Percentiles rank a stretch among this genome's conserved stretches.
Evolutionary conservation across 2,888 invertebrate species (phyloP).

Genomic region (Stramonita haemastoma): DNA sequence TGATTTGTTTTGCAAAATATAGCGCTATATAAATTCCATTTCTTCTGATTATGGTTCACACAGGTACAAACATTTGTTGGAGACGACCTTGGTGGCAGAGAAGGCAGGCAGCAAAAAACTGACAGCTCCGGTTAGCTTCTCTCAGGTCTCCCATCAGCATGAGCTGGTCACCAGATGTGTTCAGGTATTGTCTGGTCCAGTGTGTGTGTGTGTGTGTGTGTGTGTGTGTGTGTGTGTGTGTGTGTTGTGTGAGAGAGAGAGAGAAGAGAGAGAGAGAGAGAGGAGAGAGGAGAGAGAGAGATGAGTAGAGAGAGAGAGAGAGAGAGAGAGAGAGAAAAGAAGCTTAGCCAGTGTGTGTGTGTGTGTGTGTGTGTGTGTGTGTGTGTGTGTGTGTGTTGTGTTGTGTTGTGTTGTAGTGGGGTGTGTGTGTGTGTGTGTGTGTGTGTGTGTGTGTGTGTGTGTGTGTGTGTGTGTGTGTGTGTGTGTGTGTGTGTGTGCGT

Average conservation of each 20-base stretch:
- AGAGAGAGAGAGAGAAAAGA: too few relatives aligned
- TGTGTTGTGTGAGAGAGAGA: too few relatives aligned
- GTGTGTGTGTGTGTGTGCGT: too few relatives aligned
- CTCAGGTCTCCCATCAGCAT: constrained; percentile 46
- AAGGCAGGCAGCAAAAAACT: constrained; percentile 7
- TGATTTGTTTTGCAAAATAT: too few relatives aligned
- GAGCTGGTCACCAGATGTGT: constrained; percentile 49
- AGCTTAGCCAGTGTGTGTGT: neutral
- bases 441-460: neutral
- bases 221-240: too few relatives aligned
- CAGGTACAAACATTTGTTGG: constrained; percentile 42
- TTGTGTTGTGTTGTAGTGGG: neutral
- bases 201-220: neutral
- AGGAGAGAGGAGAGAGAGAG: too few relatives aligned
- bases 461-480: neutral
- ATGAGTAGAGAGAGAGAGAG: too few relatives aligned
- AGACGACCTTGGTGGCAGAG: constrained; percentile 39
- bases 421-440: neutral
- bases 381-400: too few relatives aligned
- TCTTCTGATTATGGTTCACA: too few relatives aligned
- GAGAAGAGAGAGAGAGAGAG: too few relatives aligned
- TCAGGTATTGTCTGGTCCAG: constrained; percentile 37
- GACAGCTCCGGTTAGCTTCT: constrained; percentile 35
- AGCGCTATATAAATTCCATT: too few relatives aligned
- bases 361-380: neutral